Evolutionary conservation across 2,797 vertebrate genomes (phyloP), one percentile per base, ranked within the genome.

Genomic region (Atherinosoma microstoma): DNA sequence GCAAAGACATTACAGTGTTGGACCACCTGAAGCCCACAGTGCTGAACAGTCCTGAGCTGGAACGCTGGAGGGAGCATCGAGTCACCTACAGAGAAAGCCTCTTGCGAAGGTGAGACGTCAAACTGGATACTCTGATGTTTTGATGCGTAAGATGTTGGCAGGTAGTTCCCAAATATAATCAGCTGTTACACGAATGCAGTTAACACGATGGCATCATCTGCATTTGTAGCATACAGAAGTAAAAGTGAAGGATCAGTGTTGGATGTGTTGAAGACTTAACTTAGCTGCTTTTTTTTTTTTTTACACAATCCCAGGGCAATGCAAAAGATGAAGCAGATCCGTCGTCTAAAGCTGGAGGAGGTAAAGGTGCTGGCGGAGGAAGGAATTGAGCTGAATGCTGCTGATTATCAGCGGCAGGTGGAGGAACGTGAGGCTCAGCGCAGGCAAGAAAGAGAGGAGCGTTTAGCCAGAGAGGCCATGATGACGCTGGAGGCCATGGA

Each of bases 21-120:
- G 98, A 99, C 88, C 98, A 99, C 84, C 96, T 95, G n/a, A 96
- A 95, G 59, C 93, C 97, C 84, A 99, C 97, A 0, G 93, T 92
- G 12, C 93, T 99, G 36, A 96, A 59, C 80, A 97, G 97, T 87
- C 95, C 96, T 0, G 95, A 98, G 65, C 94, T 99, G 0, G 97
- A 97, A 40, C 84, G 89, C 76, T 99, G 98, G 98, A 96, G 96
- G 27, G 84, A 96, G 82, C 94, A 94, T 0, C 95, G 96, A 1
- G 92, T 96, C 5, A 94, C 92, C 0, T 82, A 94, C 75, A 93
- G 95, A 73, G 94, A 94, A 1, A 97, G 96, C 71, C 82, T 97
- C 53, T 91, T 98, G 1, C 95, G 95, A 77, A 97, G 96, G 98
- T 99, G 86, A 91, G 75, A 7, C 34, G 11, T 32, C 38, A 45